These are phyloP conservation scores for Chorisops tibialis DNA, from an alignment of 2,888 invertebrate species.

Conservation along the genomic window DNA sequence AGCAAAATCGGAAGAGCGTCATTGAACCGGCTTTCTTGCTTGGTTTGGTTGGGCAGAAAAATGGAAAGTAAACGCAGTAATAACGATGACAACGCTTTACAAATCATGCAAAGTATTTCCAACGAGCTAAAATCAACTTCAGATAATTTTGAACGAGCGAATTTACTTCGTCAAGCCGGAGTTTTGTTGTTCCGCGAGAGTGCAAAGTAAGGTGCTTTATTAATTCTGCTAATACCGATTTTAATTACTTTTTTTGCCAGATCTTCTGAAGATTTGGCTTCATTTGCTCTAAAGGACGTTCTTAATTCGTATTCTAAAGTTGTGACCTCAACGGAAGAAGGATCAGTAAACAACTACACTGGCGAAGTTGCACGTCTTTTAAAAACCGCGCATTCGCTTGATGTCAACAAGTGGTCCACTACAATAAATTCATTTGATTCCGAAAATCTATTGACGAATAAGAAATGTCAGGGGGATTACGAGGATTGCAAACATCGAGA, in stretches of 20 bases:
- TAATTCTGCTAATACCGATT: too few species aligned
- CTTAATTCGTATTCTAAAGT: neutral
- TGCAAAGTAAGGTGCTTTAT: neutral
- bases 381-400: too few species aligned
- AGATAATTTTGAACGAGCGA: constrained; percentile 11
- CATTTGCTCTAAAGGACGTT: constrained; percentile 9
- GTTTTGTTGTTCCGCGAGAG: neutral
- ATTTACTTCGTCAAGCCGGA: constrained; percentile 10
- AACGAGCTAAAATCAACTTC: neutral
- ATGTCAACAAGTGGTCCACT: constrained; percentile 3
- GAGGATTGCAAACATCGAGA: constrained; percentile 12
- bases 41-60: too few species aligned
- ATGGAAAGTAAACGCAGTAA: too few species aligned
- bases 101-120: neutral
- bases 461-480: constrained; percentile 10
- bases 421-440: neutral
- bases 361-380: constrained; percentile 1
- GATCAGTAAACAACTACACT: constrained; percentile 16
- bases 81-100: neutral
- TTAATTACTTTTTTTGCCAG: neutral
- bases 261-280: neutral
- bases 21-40: too few species aligned
- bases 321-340: neutral
- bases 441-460: neutral
- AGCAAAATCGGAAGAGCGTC: too few species aligned